A percentile compares a stretch with the other conserved stretches of the same genome.
Evolutionary conservation across 2,113 vertebrate genomes (phyloP).

Genomic region (Lates calcarifer): DNA sequence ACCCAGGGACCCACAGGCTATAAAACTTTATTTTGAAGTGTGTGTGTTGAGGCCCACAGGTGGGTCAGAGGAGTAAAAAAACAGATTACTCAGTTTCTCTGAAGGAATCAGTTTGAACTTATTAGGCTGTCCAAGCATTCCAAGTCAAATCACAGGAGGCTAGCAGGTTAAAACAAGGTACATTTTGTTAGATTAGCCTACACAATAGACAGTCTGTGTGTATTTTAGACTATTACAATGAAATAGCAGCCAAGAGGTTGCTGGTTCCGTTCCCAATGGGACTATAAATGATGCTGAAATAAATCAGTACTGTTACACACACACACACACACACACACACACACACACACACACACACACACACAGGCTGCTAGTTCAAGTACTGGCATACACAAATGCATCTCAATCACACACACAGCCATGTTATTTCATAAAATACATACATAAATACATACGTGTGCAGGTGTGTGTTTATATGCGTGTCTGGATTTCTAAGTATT

Average conservation of each 20-base stretch:
- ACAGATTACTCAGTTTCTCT: slow-evolving; percentile 18
- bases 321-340: slow-evolving; percentile 2
- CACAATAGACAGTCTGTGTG: slow-evolving; percentile 45
- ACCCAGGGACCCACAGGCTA: slow-evolving; percentile 10
- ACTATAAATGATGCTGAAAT: slow-evolving; percentile 59
- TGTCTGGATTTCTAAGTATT: slow-evolving; percentile 27
- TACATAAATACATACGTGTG: slow-evolving; percentile 1
- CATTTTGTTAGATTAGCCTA: slow-evolving; percentile 15
- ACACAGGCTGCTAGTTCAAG: slow-evolving; percentile 20
- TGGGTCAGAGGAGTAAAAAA: slow-evolving; percentile 36
- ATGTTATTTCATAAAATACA: slow-evolving; percentile 20
- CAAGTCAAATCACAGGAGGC: slow-evolving; percentile 11
- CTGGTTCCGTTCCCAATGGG: slow-evolving; percentile 50
- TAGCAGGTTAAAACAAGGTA: slow-evolving; percentile 43
- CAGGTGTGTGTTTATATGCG: not conserved
- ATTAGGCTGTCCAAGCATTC: not conserved
- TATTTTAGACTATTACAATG: slow-evolving; percentile 16
- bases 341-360: no score
- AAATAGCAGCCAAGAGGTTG: slow-evolving; percentile 54
- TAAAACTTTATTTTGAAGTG: slow-evolving; percentile 57
- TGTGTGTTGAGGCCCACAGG: slow-evolving; percentile 20
- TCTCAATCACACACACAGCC: slow-evolving; percentile 2
- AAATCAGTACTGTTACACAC: slow-evolving; percentile 55
- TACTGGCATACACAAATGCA: not conserved
- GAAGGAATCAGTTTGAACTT: not conserved